Evolutionary conservation across 2,888 invertebrate species (phyloP).

Genomic region (Hemaris fuciformis): DNA sequence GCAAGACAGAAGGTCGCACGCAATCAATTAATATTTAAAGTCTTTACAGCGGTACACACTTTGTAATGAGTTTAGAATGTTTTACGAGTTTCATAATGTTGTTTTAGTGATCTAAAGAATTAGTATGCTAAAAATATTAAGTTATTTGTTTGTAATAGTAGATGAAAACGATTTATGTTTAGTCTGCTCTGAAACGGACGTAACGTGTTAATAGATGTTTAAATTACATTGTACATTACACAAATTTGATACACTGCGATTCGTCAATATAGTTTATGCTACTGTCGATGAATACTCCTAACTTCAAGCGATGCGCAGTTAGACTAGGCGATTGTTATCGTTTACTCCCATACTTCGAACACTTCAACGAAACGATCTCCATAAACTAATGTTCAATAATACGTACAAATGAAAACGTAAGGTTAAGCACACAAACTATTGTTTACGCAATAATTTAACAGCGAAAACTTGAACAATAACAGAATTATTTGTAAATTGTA

Average conservation of each 20-base stretch:
- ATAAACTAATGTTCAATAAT: neutral
- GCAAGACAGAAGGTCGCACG: too few species aligned
- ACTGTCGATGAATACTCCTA: too few species aligned
- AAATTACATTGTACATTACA: neutral
- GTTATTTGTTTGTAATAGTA: neutral
- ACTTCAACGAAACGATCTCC: neutral
- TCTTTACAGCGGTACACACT: too few species aligned
- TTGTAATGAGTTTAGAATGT: neutral
- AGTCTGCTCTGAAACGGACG: neutral
- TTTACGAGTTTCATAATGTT: neutral
- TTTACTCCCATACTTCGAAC: too few species aligned
- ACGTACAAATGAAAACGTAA: neutral
- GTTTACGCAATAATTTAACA: slow-evolving; percentile 4
- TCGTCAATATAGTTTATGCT: too few species aligned
- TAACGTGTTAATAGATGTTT: neutral
- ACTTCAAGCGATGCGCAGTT: too few species aligned
- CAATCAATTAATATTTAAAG: too few species aligned
- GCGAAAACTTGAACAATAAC: neutral
- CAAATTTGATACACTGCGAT: too few species aligned
- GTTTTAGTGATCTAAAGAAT: neutral
- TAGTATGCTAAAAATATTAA: neutral
- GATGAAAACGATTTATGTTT: neutral
- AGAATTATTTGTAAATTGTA: neutral
- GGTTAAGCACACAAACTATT: neutral
- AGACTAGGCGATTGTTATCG: too few species aligned